Conservation (phyloP, 2,888 invertebrate genomes). For the Agrochola lychnidis region DNA sequence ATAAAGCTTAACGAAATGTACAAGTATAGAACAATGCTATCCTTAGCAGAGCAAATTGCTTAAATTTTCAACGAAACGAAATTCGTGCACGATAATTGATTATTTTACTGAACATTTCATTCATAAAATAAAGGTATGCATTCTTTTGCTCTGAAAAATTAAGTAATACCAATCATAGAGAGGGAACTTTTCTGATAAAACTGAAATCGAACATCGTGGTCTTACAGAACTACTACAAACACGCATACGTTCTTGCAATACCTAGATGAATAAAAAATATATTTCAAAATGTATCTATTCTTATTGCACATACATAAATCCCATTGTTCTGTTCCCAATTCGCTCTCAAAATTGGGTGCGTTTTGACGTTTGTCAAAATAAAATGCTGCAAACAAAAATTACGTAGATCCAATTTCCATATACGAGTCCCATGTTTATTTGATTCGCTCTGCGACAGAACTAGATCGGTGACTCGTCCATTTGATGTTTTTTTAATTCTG, state of each 20-base stretch:
- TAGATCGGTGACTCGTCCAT: constrained; percentile 19
- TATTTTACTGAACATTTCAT: neutral
- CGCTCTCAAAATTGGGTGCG: constrained; percentile 11
- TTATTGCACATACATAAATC: constrained; percentile 21
- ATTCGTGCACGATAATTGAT: neutral
- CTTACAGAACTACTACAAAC: neutral
- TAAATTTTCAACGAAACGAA: neutral
- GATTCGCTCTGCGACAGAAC: constrained; percentile 29
- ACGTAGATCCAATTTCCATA: constrained; percentile 44
- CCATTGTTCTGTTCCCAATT: constrained; percentile 26
- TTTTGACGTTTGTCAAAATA: constrained; percentile 45
- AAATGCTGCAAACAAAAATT: constrained; percentile 37
- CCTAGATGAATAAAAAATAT: constrained; percentile 6
- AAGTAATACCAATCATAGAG: neutral
- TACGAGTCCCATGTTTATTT: constrained; percentile 46
- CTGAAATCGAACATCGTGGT: neutral
- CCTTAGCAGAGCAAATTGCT: neutral
- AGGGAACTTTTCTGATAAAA: neutral
- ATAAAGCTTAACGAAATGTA: neutral
- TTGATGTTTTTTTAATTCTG: constrained; percentile 45
- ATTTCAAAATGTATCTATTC: constrained; percentile 7
- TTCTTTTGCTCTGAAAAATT: neutral
- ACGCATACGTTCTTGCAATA: neutral
- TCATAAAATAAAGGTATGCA: neutral
- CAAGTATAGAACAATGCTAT: neutral